A percentile compares a stretch with the other conserved stretches of the same genome.
phyloP scores from a whole-genome alignment of 2,797 vertebrate species.

The Enteromius afrohamiltoni region DNA sequence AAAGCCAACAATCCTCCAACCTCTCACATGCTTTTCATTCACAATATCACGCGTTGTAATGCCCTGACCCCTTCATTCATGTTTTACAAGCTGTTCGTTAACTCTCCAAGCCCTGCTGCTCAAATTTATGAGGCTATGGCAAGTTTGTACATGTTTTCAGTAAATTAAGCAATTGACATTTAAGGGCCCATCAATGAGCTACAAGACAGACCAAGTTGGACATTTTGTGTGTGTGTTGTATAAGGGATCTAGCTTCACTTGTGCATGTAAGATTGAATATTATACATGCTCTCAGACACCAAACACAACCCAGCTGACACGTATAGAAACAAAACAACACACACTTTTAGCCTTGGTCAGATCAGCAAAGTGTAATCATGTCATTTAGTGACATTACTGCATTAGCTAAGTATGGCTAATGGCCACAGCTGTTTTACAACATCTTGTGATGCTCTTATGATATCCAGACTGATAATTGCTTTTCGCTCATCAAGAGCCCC shows the following conservation, averaged over 20 bases:
- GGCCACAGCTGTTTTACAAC: slow-evolving; percentile 54
- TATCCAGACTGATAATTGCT: slow-evolving; percentile 53
- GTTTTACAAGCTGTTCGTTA: slow-evolving; percentile 79
- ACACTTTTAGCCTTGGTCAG: slow-evolving; percentile 18
- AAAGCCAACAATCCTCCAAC: slow-evolving; percentile 61
- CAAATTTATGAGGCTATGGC: slow-evolving; percentile 72
- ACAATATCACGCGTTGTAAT: slow-evolving; percentile 72
- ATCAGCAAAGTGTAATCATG: slow-evolving; percentile 48
- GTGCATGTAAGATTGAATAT: not conserved
- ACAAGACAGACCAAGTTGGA: slow-evolving; percentile 32
- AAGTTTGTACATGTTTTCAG: slow-evolving; percentile 57
- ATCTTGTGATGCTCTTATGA: slow-evolving; percentile 55
- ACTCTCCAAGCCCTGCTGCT: slow-evolving; percentile 72
- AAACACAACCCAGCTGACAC: slow-evolving; percentile 6
- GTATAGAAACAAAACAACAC: slow-evolving; percentile 38
- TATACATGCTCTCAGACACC: not conserved
- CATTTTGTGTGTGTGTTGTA: slow-evolving; percentile 26
- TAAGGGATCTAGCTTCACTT: slow-evolving; percentile 6
- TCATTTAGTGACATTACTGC: slow-evolving; percentile 51
- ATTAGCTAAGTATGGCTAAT: slow-evolving; percentile 54
- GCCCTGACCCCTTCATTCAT: slow-evolving; percentile 76
- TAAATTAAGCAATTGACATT: slow-evolving; percentile 59
- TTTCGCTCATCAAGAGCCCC: slow-evolving; percentile 45
- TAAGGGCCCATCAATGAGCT: slow-evolving; percentile 49
- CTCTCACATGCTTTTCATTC: slow-evolving; percentile 79